phyloP scores from a whole-genome alignment of 1,140 invertebrate species.

The Drosophila pseudoananassae region DNA sequence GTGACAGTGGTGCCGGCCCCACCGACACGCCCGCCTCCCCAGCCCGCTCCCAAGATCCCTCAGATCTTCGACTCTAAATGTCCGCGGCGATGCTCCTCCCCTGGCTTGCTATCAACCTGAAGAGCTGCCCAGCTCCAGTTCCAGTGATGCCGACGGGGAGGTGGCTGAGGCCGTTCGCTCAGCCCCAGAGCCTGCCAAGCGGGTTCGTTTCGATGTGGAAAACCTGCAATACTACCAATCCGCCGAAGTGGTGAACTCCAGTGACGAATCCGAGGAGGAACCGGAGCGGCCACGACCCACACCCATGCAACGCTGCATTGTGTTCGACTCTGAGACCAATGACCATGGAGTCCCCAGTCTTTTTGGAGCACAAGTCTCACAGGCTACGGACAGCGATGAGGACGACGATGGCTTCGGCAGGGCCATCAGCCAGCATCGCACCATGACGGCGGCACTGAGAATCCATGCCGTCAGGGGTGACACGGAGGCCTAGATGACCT shows the following conservation, averaged over 20 bases:
- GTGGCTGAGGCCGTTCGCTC: slow-evolving; percentile 10
- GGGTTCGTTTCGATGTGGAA: slow-evolving; percentile 74
- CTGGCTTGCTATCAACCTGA: slow-evolving; percentile 57
- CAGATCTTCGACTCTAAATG: slow-evolving; percentile 56
- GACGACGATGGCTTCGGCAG: slow-evolving; percentile 51
- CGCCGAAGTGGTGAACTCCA: slow-evolving; percentile 63
- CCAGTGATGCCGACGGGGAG: slow-evolving; percentile 52
- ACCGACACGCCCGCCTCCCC: slow-evolving; percentile 30
- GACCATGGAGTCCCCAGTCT: slow-evolving; percentile 41
- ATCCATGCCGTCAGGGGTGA: slow-evolving; percentile 14
- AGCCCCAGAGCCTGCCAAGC: slow-evolving; percentile 52
- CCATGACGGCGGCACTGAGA: slow-evolving; percentile 64
- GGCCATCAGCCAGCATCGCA: slow-evolving; percentile 66
- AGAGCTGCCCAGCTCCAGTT: slow-evolving; percentile 61
- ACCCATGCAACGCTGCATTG: slow-evolving; percentile 44
- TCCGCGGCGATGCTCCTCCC: slow-evolving; percentile 50
- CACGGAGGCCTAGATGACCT: slow-evolving; percentile 52
- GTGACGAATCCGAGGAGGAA: slow-evolving; percentile 61
- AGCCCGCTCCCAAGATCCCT: slow-evolving; percentile 55
- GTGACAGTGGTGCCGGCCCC: slow-evolving; percentile 16
- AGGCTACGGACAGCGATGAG: slow-evolving; percentile 43
- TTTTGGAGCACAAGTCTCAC: slow-evolving; percentile 60
- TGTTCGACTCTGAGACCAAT: slow-evolving; percentile 15
- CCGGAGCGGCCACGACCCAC: slow-evolving; percentile 26
- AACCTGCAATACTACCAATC: slow-evolving; percentile 75